Percentiles rank a stretch among this genome's conserved stretches.
Conservation (phyloP, 2,797 vertebrate genomes). For the Enteromius argenteus region DNA sequence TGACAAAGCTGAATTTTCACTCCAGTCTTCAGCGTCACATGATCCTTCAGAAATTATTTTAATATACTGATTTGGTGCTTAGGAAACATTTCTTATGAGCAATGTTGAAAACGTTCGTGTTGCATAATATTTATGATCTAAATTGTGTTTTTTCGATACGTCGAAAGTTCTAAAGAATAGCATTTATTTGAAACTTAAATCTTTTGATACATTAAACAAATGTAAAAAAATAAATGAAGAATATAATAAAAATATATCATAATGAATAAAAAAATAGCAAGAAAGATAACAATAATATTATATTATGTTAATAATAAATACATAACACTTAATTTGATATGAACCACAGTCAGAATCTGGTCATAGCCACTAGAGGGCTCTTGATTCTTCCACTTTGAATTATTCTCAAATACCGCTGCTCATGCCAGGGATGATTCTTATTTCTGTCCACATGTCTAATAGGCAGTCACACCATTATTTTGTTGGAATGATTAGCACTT, state of each 20-base stretch:
- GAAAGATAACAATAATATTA: neutral
- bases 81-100: neutral
- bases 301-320: neutral
- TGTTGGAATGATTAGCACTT: conserved; percentile 1
- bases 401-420: neutral
- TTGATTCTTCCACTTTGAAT: conserved; percentile 14
- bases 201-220: neutral
- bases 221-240: neutral
- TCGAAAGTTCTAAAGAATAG: neutral
- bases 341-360: neutral
- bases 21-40: neutral
- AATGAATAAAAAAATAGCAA: neutral
- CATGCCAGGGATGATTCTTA: neutral
- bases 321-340: neutral
- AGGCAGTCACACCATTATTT: neutral
- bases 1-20: neutral
- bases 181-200: neutral
- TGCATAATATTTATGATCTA: neutral
- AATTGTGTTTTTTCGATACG: neutral
- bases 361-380: conserved; percentile 14
- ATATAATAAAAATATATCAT: neutral
- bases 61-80: neutral
- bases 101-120: neutral
- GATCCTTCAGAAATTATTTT: neutral
- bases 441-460: neutral